Conservation (phyloP, 2,888 invertebrate species). For the Eudasyphora cyanicolor region DNA sequence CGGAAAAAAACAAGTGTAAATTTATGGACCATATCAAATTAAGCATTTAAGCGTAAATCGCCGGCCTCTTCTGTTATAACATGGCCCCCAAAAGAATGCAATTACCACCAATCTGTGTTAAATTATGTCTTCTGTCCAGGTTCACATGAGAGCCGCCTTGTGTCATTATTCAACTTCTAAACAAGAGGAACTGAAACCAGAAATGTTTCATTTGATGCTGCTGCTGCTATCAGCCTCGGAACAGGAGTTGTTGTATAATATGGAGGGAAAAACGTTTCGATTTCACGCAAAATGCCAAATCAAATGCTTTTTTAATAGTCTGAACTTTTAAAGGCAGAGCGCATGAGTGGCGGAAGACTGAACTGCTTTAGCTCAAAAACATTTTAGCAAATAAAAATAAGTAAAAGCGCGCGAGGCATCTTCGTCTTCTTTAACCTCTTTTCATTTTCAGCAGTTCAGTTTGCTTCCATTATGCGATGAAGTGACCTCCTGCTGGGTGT, state of each 20-base stretch:
- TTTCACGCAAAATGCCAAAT: constrained; percentile 42
- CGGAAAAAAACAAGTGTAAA: not conserved
- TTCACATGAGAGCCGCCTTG: not conserved
- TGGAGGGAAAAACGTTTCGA: constrained; percentile 43
- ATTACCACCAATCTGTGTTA: constrained; percentile 23
- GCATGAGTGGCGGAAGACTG: not conserved
- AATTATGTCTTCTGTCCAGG: constrained; percentile 1
- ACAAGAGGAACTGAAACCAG: constrained; percentile 6
- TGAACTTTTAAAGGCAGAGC: not conserved
- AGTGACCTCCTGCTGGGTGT: constrained; percentile 21
- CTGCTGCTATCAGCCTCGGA: too few relatives aligned
- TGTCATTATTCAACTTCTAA: constrained; percentile 2
- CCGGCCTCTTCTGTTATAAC: not conserved
- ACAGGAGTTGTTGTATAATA: constrained; percentile 22
- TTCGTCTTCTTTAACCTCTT: not conserved
- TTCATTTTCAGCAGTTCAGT: constrained; percentile 4
- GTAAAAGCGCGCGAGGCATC: not conserved
- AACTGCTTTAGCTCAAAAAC: too few relatives aligned
- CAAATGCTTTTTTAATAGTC: constrained; percentile 51
- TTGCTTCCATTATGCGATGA: constrained; percentile 17
- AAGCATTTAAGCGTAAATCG: constrained; percentile 15
- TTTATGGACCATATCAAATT: constrained; percentile 26
- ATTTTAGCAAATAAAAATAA: not conserved
- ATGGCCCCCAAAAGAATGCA: not conserved
- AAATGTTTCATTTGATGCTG: constrained; percentile 34